phyloP scores from a whole-genome alignment of 2,797 vertebrate species.

The Capromys pilorides region DNA sequence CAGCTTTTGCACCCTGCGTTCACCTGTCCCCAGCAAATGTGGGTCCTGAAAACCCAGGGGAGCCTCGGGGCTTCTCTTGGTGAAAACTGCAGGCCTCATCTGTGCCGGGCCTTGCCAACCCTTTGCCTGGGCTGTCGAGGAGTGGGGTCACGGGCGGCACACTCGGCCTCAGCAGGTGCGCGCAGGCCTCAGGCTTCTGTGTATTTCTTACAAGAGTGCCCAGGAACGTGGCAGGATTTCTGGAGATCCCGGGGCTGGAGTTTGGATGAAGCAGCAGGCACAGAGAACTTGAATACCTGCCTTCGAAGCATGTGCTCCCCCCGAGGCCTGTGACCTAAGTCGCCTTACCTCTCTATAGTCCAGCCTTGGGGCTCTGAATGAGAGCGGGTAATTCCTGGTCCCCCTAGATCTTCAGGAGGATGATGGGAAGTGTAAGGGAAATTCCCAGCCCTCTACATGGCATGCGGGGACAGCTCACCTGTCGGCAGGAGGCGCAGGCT shows the following conservation, averaged over 20 bases:
- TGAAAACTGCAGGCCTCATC: neutral
- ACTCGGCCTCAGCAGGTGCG: neutral
- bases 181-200: neutral
- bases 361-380: neutral
- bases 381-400: neutral
- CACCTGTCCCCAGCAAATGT: neutral
- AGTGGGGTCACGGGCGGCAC: neutral
- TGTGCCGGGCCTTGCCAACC: conserved; percentile 62
- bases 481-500: neutral
- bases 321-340: neutral
- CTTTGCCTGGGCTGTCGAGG: neutral
- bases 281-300: neutral
- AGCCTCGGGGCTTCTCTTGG: neutral
- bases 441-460: neutral
- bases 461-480: neutral
- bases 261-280: neutral
- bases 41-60: neutral
- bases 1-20: neutral
- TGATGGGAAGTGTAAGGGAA: neutral
- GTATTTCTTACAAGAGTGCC: neutral
- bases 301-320: neutral
- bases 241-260: neutral
- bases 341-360: neutral
- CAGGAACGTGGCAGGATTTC: neutral
- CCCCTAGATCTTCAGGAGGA: neutral